These are phyloP conservation scores for Sinocyclocheilus maitianheensis DNA, from an alignment of 2,113 vertebrate species.

Conservation along the genomic window DNA sequence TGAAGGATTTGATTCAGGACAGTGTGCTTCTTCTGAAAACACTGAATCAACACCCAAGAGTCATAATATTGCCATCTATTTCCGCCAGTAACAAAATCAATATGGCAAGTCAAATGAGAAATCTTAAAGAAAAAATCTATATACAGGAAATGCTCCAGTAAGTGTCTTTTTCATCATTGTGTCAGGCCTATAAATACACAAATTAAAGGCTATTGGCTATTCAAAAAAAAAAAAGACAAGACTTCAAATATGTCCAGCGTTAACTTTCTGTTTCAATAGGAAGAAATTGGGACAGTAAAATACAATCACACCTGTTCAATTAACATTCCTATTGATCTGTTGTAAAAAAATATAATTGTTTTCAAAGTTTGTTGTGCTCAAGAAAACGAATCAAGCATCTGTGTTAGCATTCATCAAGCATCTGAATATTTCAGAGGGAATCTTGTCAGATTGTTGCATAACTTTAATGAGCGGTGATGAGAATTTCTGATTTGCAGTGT, in stretches of 20 bases:
- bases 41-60: slow-evolving; percentile 23
- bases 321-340: not conserved
- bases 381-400: slow-evolving; percentile 1
- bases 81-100: not conserved
- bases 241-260: no score
- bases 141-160: not conserved
- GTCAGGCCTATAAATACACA: not conserved
- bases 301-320: not conserved
- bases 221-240: no score
- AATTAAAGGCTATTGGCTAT: not conserved
- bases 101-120: not conserved
- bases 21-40: slow-evolving; percentile 11
- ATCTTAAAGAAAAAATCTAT: not conserved
- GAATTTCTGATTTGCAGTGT: not conserved
- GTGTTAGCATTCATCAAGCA: not conserved
- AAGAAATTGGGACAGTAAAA: not conserved
- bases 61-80: not conserved
- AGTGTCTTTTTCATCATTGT: not conserved
- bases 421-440: not conserved
- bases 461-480: not conserved
- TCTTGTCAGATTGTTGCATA: not conserved
- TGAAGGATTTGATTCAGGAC: slow-evolving; percentile 23
- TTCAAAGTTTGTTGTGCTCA: not conserved
- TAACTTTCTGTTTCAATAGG: no score
- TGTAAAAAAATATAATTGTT: not conserved